A percentile compares a stretch with the other conserved stretches of the same genome.
phyloP scores from a whole-genome alignment of 2,113 vertebrate genomes.

The Isurus oxyrinchus region DNA sequence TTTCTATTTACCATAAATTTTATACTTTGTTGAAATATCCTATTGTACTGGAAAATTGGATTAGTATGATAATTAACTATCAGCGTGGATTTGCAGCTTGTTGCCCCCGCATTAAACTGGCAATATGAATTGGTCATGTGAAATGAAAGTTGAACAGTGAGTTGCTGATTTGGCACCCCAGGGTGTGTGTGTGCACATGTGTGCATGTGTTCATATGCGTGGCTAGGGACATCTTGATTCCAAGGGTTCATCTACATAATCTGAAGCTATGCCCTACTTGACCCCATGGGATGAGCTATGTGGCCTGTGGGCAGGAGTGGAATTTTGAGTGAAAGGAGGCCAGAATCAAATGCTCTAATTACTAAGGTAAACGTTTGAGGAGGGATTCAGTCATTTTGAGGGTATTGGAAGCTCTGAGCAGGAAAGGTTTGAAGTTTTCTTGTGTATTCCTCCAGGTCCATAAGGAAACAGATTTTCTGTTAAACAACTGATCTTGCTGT shows the following conservation, averaged over 20 bases:
- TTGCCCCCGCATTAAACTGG: no score
- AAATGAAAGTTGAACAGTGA: background rate
- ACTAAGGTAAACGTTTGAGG: background rate
- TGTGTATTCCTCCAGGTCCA: background rate
- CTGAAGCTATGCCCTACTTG: background rate
- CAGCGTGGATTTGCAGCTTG: background rate
- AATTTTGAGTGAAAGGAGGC: no score
- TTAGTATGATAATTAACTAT: background rate
- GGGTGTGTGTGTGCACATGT: background rate
- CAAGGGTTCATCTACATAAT: background rate
- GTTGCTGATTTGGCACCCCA: background rate
- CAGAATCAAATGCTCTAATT: background rate
- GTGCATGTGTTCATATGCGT: background rate
- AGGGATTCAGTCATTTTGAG: background rate
- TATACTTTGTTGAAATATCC: background rate
- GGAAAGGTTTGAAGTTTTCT: no score
- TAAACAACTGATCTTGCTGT: background rate
- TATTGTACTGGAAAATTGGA: background rate
- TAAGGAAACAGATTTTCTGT: background rate
- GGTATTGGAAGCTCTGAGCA: no score
- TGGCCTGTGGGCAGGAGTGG: no score
- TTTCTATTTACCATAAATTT: background rate
- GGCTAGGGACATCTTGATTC: background rate
- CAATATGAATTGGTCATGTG: background rate
- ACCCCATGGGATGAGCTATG: background rate